Evolutionary conservation across 2,113 vertebrate species (phyloP), one percentile per base, ranked within the genome.

Genomic region (Carassius carassius): DNA sequence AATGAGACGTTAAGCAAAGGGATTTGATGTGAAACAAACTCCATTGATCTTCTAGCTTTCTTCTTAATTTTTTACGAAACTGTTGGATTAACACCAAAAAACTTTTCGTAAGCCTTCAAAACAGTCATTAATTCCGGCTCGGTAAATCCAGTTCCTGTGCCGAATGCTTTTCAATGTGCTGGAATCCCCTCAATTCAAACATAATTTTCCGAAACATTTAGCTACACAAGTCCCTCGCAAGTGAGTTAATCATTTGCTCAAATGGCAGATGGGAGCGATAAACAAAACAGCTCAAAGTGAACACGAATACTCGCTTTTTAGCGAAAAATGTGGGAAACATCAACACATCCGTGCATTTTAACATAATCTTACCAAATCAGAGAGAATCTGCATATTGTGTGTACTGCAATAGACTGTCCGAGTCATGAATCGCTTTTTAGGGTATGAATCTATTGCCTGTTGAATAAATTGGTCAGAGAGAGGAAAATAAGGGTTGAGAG

Each of bases 1-100:
- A 95, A 94, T 91, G 90, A 77, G 92, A 90, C 89, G 89, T 87
- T 92, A 94, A 94, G 91, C 91, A 91, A 88, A 19, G 90, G 92
- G 92, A 94, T 93, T 94, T 92, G 84, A 91, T 91, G 89, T 84
- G 89, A 93, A 92, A 90, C 82, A 91, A 93, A 91, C 86, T 88
- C 87, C 90, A 93, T 90, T 93, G 91, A 94, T 93, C 91, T 92
- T 79, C 84, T 25, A 51, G 90, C 91, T 94, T 95, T 93, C 91
- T 93, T 93, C 90, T 93, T 93, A 91, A 94, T 93, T 93, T 92
- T 91, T 93, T 92, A 92, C 93, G 93, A 94, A 94, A 90, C 90
- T 60, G 87, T 82, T 91, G 92, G 89, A 91, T 93, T 90, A 88
- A 87, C 89, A 94, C 89, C 90, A 91, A 91, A 90, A 93, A 91